Base-by-base conservation (phyloP, 1,140 invertebrate species). In the Aphaenogaster rudis region DNA sequence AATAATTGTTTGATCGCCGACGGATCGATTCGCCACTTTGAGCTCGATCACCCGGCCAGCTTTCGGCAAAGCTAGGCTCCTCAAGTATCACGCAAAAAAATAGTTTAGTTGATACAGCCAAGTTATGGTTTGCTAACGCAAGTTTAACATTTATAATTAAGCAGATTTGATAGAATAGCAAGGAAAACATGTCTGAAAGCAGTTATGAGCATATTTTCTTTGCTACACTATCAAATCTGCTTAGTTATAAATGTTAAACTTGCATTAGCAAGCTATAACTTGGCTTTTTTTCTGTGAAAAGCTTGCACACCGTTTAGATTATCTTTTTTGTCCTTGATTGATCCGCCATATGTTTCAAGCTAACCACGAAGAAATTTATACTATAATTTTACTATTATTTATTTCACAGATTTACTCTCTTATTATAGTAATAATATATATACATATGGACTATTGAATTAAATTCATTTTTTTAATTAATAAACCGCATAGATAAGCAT, bases 1-100 rank as follows among this genome's bases (percentile, higher is more conserved):
- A 76, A 13, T 33, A 21, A 48, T 82, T 74, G 48, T 74, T 50
- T 39, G 28, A 72, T 71, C 21, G 21, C 8, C 6, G 21, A 36
- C 28, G 36, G 0, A 67, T 42, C 48, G 33, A 69, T 28, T 69
- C 11, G 33, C 3, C 48, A 28, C 6, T 33, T 81, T 45, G 13
- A 45, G 54, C 2, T 13, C 6, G 11, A 69, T 21, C 59, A 15
- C 28, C 11, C 15, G 5, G 3, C 13, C 54, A 17, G 36, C 1
- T 54, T 67, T 67, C 11, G 7, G 36, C 17, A 33, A 17, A 17
- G n/a, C 8, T 17, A 36, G 15, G 3, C 5, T 39, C 1, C 3
- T 39, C 15, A 64, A 39, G 15, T 36, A 21, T 21, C 21, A 21
- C 21, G 21, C 21, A 21, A 21, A 21, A 21, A 21, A 21, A 21